phyloP scores from a whole-genome alignment of 2,797 vertebrate species.

The Adelosebastes latens region DNA sequence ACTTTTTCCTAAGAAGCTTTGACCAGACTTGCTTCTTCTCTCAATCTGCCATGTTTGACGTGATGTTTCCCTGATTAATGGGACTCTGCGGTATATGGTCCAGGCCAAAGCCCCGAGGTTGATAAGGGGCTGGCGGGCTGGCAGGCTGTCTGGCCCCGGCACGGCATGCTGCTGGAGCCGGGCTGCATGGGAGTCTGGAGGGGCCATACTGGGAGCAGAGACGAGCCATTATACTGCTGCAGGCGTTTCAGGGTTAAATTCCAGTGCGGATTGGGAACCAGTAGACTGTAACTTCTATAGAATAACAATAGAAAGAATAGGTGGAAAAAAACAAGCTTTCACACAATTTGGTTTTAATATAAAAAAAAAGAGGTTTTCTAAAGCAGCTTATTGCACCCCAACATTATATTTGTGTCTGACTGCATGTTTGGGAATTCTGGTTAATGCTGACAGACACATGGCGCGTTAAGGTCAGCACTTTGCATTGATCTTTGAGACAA shows the following conservation, averaged over 20 bases:
- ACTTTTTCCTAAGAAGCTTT: constrained; percentile 16
- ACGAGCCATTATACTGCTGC: constrained; percentile 64
- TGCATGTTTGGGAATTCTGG: constrained; percentile 35
- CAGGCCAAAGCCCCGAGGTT: constrained; percentile 55
- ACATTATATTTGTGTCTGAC: constrained; percentile 18
- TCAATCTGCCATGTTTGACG: constrained; percentile 51
- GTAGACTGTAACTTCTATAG: constrained; percentile 76
- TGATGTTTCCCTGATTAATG: constrained; percentile 66
- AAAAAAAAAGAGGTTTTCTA: neutral
- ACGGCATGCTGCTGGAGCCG: constrained; percentile 24
- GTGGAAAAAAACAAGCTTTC: constrained; percentile 1
- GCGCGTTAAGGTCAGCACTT: constrained; percentile 65
- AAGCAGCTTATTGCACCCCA: neutral
- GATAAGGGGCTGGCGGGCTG: constrained; percentile 76
- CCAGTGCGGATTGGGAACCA: constrained; percentile 76
- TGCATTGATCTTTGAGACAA: constrained; percentile 72
- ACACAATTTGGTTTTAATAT: constrained; percentile 11
- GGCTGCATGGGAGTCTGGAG: constrained; percentile 40
- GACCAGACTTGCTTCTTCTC: constrained; percentile 41
- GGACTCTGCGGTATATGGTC: constrained; percentile 45
- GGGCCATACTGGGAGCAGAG: constrained; percentile 62
- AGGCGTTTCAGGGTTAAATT: constrained; percentile 77
- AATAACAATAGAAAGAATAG: constrained; percentile 63
- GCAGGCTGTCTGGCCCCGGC: constrained; percentile 60
- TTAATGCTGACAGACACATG: constrained; percentile 62